Percentiles rank a stretch among this genome's conserved stretches.
These are phyloP conservation scores for Ariolimax columbianus DNA, from an alignment of 2,888 invertebrate genomes.

Conservation along the genomic window DNA sequence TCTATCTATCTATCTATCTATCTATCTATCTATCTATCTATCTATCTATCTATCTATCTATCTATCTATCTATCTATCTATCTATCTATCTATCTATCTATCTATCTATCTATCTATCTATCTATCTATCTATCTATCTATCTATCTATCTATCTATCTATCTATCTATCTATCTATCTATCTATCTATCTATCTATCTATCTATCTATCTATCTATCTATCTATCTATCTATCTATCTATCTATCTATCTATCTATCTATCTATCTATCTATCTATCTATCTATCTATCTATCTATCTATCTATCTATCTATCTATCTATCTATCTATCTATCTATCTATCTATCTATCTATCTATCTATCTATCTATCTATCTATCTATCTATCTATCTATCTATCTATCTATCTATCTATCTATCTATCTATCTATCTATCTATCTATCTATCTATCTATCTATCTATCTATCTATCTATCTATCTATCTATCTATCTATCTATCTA, in stretches of 20 bases:
- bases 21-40: conserved; percentile 14
- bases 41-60: background rate
- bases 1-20: conserved; percentile 14
- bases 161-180: background rate
- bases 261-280: conserved; percentile 3
- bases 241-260: background rate
- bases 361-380: background rate
- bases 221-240: background rate
- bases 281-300: conserved; percentile 2
- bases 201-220: background rate
- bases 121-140: conserved; percentile 5
- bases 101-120: conserved; percentile 6
- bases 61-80: background rate
- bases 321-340: conserved; percentile 2
- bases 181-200: background rate
- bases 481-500: conserved; percentile 20
- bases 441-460: conserved; percentile 20
- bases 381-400: background rate
- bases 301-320: background rate
- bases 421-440: conserved; percentile 15
- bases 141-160: background rate
- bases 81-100: conserved; percentile 6
- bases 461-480: conserved; percentile 20
- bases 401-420: conserved; percentile 1
- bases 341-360: background rate